Evolutionary conservation across 2,113 vertebrate genomes (phyloP), one percentile per base, ranked within the genome.

Genomic region (Hirundichthys speculiger): DNA sequence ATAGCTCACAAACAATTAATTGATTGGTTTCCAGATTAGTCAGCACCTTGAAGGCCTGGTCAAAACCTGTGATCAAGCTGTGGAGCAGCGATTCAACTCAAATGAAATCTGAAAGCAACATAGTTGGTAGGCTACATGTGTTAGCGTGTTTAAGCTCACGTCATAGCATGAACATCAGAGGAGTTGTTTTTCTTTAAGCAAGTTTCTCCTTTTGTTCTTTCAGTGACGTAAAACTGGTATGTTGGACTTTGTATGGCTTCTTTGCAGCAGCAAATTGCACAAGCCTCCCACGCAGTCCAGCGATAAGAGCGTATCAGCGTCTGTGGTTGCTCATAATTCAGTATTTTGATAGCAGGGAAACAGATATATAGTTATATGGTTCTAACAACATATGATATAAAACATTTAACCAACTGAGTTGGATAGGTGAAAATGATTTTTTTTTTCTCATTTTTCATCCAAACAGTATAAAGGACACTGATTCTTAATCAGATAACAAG

Each of bases 251-350:
- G 86, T 21, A 34, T 79, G 62, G 60, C 59, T 55, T 82, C 71
- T 50, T 63, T 77, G 77, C 55, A 51, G 68, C 76, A 66, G 53
- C 75, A 69, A 76, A 79, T 78, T 82, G 56, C 68, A 50, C 77
- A 83, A 82, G 81, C 51, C 81, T 81, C 88, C 88, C 72, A 87
- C 86, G 63, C 83, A 88, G 87, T 90, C 74, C 75, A 82, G 51
- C 3, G 65, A 88, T 86, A 80, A 72, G 69, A 56, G 21, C 24
- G 1, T 83, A 85, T 86, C 69, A 74, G 77, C 40, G 50, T 41
- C 38, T 30, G 38, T 45, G 25, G 27, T 56, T 50, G 41, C 30
- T 71, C 56, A 62, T 54, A 72, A 63, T 50, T 64, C 42, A 18
- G 62, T 62, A 70, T 74, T 76, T 63, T 79, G 69, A 83, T 50